A percentile compares a stretch with the other conserved stretches of the same genome.
Evolutionary conservation across 1,140 invertebrate species (phyloP).

Genomic region (Apis cerana): DNA sequence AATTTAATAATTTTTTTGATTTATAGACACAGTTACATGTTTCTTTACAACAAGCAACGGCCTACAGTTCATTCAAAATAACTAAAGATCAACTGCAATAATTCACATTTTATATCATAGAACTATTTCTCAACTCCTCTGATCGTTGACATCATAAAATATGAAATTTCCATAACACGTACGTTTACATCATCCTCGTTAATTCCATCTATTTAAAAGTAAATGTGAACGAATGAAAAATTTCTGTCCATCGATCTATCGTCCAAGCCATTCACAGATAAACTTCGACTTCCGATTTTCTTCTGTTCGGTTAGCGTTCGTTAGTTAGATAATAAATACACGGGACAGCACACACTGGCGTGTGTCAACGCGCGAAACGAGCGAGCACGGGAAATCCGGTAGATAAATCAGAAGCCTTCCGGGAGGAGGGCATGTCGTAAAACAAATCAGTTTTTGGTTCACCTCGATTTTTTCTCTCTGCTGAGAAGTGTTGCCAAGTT

Average conservation of each 20-base stretch:
- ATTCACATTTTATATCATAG: too few relatives aligned
- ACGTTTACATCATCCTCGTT: too few relatives aligned
- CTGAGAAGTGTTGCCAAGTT: background rate
- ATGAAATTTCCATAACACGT: too few relatives aligned
- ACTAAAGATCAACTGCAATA: too few relatives aligned
- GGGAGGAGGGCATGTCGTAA: slow-evolving; percentile 44
- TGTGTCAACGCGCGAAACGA: slow-evolving; percentile 48
- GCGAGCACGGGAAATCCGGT: slow-evolving; percentile 54
- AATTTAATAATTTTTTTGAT: too few relatives aligned
- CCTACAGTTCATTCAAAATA: too few relatives aligned
- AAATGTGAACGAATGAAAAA: too few relatives aligned
- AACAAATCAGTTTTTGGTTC: slow-evolving; percentile 46
- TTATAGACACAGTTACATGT: too few relatives aligned
- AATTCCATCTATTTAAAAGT: too few relatives aligned
- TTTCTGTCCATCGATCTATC: background rate
- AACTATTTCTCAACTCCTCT: too few relatives aligned
- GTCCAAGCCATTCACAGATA: background rate
- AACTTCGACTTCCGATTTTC: slow-evolving; percentile 31
- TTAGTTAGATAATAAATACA: slow-evolving; percentile 34
- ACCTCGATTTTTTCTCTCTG: background rate
- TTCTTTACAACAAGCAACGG: too few relatives aligned
- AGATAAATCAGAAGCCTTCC: slow-evolving; percentile 57
- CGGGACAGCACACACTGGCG: slow-evolving; percentile 17
- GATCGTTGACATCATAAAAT: too few relatives aligned
- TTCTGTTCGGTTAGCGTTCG: slow-evolving; percentile 33